A percentile compares a stretch with the other conserved stretches of the same genome.
Evolutionary conservation across 2,888 invertebrate species (phyloP).

Genomic region (Dendrolimus houi): DNA sequence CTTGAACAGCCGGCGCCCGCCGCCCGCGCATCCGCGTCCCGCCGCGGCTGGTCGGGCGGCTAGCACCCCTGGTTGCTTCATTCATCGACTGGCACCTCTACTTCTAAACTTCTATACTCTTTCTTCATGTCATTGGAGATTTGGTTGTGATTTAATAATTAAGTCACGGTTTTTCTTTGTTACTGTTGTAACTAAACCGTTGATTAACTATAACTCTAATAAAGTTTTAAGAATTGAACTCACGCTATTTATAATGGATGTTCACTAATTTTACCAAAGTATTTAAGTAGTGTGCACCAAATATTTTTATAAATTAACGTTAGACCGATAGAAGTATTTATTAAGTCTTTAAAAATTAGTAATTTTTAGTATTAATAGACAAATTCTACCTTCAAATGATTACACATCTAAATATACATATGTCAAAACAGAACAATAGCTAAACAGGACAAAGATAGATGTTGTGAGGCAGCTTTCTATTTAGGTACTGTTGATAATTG

Average conservation of each 20-base stretch:
- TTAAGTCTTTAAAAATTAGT: too few species aligned
- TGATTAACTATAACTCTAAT: slow-evolving; percentile 58
- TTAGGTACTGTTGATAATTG: too few species aligned
- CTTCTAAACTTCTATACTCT: slow-evolving; percentile 49
- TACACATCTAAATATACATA: too few species aligned
- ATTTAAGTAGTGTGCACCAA: slow-evolving; percentile 5
- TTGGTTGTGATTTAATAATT: slow-evolving; percentile 43
- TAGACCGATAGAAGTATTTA: too few species aligned
- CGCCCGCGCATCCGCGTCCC: neutral
- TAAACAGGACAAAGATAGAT: too few species aligned
- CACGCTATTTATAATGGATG: slow-evolving; percentile 5
- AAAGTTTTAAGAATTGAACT: slow-evolving; percentile 29
- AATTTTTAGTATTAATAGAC: too few species aligned
- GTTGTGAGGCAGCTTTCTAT: too few species aligned
- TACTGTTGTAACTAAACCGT: slow-evolving; percentile 70
- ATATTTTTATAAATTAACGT: neutral
- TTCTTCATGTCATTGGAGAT: slow-evolving; percentile 47
- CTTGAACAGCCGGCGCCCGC: neutral
- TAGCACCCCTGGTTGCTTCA: slow-evolving; percentile 32
- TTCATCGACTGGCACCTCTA: slow-evolving; percentile 54
- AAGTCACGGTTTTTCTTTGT: slow-evolving; percentile 47
- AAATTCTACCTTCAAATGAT: too few species aligned
- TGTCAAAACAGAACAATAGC: too few species aligned
- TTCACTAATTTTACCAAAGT: slow-evolving; percentile 5
- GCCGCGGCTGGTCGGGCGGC: slow-evolving; percentile 4